A percentile compares a stretch with the other conserved stretches of the same genome.
Conservation (phyloP, 2,797 vertebrate species). For the Loriculus beryllinus region DNA sequence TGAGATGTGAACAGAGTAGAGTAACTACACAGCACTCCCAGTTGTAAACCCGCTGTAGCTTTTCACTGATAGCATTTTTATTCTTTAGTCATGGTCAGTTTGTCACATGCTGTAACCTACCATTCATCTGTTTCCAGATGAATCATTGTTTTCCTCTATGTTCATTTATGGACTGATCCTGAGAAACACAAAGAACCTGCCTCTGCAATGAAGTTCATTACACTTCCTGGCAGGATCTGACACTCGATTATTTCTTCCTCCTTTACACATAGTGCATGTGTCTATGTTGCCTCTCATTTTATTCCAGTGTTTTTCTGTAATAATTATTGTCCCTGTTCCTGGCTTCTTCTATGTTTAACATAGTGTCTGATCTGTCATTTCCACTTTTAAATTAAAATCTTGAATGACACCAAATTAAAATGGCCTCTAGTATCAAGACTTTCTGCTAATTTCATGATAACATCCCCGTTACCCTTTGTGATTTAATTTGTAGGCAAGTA, state of each 20-base stretch:
- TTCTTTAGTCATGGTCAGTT: background rate
- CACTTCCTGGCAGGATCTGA: slow-evolving; percentile 38
- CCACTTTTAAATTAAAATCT: slow-evolving; percentile 4
- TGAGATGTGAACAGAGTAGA: background rate
- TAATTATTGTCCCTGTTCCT: background rate
- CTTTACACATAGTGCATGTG: background rate
- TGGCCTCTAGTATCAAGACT: background rate
- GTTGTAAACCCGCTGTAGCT: background rate
- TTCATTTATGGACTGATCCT: background rate
- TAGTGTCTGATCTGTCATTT: background rate
- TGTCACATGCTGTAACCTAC: background rate
- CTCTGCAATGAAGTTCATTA: background rate
- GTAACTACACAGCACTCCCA: background rate
- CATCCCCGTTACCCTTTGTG: background rate
- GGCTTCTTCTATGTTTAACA: slow-evolving; percentile 12
- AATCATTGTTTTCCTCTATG: background rate
- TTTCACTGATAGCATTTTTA: background rate
- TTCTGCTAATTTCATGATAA: background rate
- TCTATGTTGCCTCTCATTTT: background rate
- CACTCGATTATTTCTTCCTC: slow-evolving; percentile 42
- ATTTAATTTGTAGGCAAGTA: background rate
- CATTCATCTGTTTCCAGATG: background rate
- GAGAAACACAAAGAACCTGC: background rate
- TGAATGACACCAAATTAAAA: background rate
- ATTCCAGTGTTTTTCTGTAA: background rate